Evolutionary conservation across 92 coral and sea anemone genomes (phyloP).

Genomic region (Nematostella vectensis): DNA sequence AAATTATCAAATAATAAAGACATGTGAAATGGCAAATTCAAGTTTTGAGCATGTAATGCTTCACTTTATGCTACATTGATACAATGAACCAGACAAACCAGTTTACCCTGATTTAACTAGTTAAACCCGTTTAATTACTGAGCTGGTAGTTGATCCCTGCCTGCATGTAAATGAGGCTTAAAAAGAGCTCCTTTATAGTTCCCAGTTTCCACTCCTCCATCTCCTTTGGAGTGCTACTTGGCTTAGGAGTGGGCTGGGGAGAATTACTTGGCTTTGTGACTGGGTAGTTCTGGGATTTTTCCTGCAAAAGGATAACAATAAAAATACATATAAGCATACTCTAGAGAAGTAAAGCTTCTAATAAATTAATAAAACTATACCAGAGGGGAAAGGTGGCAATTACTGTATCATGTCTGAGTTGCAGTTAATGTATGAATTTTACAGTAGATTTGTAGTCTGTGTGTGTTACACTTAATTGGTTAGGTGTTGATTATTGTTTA

Average conservation of each 20-base stretch:
- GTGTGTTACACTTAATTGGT: too few relatives aligned
- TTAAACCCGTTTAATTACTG: neutral
- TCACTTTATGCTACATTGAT: conserved; percentile 44
- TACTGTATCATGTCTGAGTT: too few relatives aligned
- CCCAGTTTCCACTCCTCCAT: conserved; percentile 48
- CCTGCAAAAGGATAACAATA: too few relatives aligned
- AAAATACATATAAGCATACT: neutral
- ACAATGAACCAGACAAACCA: conserved; percentile 45
- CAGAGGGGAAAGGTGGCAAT: too few relatives aligned
- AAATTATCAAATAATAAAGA: too few relatives aligned
- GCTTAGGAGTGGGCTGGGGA: conserved; percentile 30
- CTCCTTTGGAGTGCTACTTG: conserved; percentile 36
- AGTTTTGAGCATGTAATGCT: too few relatives aligned
- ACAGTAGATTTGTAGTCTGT: too few relatives aligned
- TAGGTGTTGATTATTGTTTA: too few relatives aligned
- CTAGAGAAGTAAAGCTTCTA: too few relatives aligned
- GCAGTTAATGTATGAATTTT: too few relatives aligned
- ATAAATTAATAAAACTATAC: too few relatives aligned
- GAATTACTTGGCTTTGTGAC: conserved; percentile 10
- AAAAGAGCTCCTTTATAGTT: conserved; percentile 25
- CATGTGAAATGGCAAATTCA: too few relatives aligned
- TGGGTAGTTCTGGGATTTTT: conserved; percentile 8
- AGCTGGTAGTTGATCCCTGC: conserved; percentile 3
- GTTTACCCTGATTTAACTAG: conserved; percentile 12
- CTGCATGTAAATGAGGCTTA: conserved; percentile 29